Conservation (phyloP, 2,113 vertebrate genomes). For the Cephalopterus ornatus region DNA sequence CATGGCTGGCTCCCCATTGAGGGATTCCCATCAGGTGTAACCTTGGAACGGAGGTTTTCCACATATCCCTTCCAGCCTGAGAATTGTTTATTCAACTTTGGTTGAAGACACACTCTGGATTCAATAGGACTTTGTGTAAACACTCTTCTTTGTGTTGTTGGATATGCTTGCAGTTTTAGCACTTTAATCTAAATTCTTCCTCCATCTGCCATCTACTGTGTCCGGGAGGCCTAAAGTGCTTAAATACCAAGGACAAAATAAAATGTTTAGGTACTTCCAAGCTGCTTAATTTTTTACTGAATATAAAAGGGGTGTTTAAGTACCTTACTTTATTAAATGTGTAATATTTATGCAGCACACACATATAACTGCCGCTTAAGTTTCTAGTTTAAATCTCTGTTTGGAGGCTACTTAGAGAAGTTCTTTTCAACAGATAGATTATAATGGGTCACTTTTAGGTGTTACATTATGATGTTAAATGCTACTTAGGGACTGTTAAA, state of each 20-base stretch:
- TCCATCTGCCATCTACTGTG: neutral
- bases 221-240: neutral
- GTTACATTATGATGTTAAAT: neutral
- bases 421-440: neutral
- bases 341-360: slow-evolving; percentile 2
- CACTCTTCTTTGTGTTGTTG: neutral
- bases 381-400: neutral
- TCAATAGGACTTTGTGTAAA: neutral
- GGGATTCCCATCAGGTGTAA: neutral
- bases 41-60: neutral
- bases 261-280: slow-evolving; percentile 19
- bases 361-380: neutral
- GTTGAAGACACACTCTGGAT: neutral
- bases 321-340: neutral
- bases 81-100: neutral
- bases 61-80: neutral
- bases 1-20: fast-evolving
- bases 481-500: neutral
- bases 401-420: slow-evolving; percentile 2
- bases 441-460: slow-evolving; percentile 16
- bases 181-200: neutral
- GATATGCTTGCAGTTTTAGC: neutral
- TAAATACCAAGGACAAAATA: slow-evolving; percentile 9
- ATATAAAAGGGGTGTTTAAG: neutral
- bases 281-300: neutral